These are phyloP conservation scores for Anolis apletophallus DNA, from an alignment of 2,797 vertebrate species.

Conservation along the genomic window DNA sequence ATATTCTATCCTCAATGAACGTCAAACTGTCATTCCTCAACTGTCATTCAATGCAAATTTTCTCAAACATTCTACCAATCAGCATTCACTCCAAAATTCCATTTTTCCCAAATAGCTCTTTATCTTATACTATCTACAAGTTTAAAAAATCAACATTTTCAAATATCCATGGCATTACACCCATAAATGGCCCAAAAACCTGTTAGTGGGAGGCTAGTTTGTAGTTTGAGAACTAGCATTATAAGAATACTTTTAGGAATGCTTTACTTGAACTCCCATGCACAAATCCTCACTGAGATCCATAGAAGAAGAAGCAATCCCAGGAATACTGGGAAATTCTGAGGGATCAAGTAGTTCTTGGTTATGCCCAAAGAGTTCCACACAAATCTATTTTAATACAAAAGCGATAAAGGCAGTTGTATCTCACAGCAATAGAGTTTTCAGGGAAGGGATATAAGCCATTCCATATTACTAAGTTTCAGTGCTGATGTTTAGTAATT, in stretches of 20 bases:
- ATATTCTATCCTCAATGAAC: too few species aligned
- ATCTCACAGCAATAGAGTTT: background rate
- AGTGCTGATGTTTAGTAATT: background rate
- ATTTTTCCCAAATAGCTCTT: too few species aligned
- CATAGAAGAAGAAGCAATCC: too few species aligned
- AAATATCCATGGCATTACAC: too few species aligned
- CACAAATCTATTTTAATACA: background rate
- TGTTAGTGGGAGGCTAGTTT: too few species aligned
- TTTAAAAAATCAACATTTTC: too few species aligned
- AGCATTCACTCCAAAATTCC: too few species aligned
- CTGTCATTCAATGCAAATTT: too few species aligned
- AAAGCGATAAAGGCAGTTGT: background rate
- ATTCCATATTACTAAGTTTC: background rate
- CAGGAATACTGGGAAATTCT: background rate
- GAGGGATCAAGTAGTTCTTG: background rate
- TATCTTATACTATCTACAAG: too few species aligned
- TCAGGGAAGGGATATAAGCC: background rate
- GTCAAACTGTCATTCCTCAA: too few species aligned
- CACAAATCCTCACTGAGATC: background rate
- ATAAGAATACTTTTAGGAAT: background rate
- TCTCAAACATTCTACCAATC: too few species aligned
- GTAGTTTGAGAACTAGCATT: background rate
- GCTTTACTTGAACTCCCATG: background rate
- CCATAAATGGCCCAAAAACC: too few species aligned
- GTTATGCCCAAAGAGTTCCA: background rate